Evolutionary conservation across 2,797 vertebrate genomes (phyloP), one percentile per base, ranked within the genome.

Genomic region (Vespertilio murinus): DNA sequence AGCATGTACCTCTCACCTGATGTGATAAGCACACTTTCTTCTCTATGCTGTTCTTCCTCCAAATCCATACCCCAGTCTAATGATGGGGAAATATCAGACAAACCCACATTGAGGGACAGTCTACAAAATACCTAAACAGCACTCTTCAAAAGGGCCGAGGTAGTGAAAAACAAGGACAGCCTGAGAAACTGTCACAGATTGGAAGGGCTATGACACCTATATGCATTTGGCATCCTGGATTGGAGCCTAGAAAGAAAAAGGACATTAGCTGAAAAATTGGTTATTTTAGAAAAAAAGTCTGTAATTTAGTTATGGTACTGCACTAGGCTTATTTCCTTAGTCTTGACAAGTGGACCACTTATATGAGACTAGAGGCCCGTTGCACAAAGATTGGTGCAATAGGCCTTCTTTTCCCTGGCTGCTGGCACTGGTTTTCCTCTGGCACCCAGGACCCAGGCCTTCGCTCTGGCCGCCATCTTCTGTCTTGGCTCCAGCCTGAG

Each of bases 161-260:
- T 84, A 38, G 23, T n/a, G 13, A 61, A 52, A 83, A 94, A 52
- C n/a, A 67, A 77, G 54, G 70, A 71, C 78, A 74, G 25, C 61
- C 42, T 69, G 33, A 74, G 54, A 61, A 83, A 88, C 16, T 77
- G 22, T 38, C 65, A 71, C 5, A 45, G 18, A 64, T 0, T 35
- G 38, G 13, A 88, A 52, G 23, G 47, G 22, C 73, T 14, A 30
- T 2, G 10, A 61, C 9, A n/a, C 33, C 4, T 59, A 13, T 17
- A 61, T 3, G 6, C 42, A n/a, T 1, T 0, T 45, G 30, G 23
- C 30, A 12, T 35, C 30, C n/a, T 35, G 35, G 22, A 35, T 23
- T 61, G 28, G 13, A 38, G 79, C 16, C 56, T 69, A 52, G 77
- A 59, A 18, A 84, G 35, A 79, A 35, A 33, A 69, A 22, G 14